phyloP scores from a whole-genome alignment of 2,888 invertebrate species.

The Microctonus brassicae region DNA sequence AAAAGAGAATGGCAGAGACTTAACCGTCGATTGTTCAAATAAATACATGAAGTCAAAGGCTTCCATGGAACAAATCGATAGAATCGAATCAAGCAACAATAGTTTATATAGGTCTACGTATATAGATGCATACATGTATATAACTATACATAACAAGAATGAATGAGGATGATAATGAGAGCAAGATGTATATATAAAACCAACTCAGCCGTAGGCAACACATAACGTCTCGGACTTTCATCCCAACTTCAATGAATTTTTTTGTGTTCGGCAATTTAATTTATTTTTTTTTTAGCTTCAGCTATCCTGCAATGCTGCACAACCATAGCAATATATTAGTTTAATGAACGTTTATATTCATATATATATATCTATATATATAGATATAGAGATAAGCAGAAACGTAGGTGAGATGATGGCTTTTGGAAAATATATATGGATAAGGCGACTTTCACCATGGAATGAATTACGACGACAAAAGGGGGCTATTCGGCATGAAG shows the following conservation, averaged over 20 bases:
- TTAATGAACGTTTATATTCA: neutral
- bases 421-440: conserved; percentile 21
- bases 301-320: neutral
- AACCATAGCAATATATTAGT: neutral
- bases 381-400: neutral
- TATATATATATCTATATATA: too few relatives aligned
- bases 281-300: neutral
- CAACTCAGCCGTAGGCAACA: neutral
- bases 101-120: neutral
- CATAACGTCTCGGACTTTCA: neutral
- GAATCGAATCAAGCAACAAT: neutral
- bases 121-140: neutral
- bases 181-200: neutral
- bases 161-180: conserved; percentile 14
- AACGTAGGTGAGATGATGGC: conserved; percentile 16
- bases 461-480: conserved; percentile 26
- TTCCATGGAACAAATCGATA: neutral
- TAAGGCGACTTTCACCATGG: conserved; percentile 25
- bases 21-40: neutral
- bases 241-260: neutral
- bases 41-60: neutral
- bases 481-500: neutral
- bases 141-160: neutral
- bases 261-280: neutral
- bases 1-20: neutral